Evolutionary conservation across 2,797 vertebrate species (phyloP).

Genomic region (Hyperoplus immaculatus): DNA sequence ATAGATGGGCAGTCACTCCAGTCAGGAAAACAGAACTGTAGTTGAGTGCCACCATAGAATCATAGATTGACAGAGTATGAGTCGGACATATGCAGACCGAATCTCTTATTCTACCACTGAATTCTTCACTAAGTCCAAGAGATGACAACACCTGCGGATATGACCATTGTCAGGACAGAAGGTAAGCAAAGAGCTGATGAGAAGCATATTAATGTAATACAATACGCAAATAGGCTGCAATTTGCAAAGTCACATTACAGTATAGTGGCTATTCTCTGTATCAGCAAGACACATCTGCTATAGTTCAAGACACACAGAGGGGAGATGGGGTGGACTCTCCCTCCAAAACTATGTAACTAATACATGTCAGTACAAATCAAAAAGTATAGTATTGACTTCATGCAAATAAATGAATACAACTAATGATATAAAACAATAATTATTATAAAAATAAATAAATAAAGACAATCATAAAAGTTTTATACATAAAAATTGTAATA

Average conservation of each 20-base stretch:
- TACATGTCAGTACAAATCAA: background rate
- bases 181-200: slow-evolving; percentile 65
- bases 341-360: too few species aligned
- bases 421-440: too few species aligned
- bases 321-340: background rate
- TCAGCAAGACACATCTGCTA: background rate
- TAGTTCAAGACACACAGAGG: background rate
- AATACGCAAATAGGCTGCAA: background rate
- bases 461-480: background rate
- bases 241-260: background rate
- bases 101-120: slow-evolving; percentile 7
- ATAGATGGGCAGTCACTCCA: slow-evolving; percentile 38
- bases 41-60: slow-evolving; percentile 31
- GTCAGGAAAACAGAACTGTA: slow-evolving; percentile 68
- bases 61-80: slow-evolving; percentile 52
- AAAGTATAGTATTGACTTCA: background rate
- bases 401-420: background rate
- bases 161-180: slow-evolving; percentile 67
- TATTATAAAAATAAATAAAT: background rate
- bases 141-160: slow-evolving; percentile 47
- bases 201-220: background rate
- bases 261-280: background rate
- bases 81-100: slow-evolving; percentile 33
- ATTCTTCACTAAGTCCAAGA: slow-evolving; percentile 9
- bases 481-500: background rate